These are phyloP conservation scores for Antechinus stuartii DNA, from an alignment of 2,113 vertebrate species.

Conservation along the genomic window DNA sequence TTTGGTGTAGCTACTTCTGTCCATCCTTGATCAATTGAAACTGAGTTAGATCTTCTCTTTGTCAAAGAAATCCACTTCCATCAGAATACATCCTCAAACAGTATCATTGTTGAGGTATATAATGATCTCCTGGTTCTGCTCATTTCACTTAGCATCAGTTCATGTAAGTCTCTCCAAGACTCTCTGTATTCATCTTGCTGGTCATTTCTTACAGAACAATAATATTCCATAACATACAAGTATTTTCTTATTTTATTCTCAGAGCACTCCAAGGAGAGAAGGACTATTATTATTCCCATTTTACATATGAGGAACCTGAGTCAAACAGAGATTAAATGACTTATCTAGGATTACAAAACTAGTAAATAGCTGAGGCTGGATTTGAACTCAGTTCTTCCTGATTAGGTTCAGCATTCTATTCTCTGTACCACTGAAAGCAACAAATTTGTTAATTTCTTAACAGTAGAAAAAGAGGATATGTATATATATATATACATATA, in stretches of 20 bases:
- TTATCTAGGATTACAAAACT: not conserved
- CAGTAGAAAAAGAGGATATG: not conserved
- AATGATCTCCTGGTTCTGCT: no score
- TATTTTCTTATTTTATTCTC: not conserved
- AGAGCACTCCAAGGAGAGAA: not conserved
- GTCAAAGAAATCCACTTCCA: no score
- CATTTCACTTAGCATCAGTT: no score
- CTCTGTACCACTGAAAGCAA: not conserved
- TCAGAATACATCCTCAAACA: no score
- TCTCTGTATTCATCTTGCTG: no score
- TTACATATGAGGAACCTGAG: not conserved
- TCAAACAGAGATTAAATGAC: not conserved
- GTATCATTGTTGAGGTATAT: no score
- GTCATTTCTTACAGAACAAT: no score
- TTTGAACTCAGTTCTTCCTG: not conserved
- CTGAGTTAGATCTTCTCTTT: no score
- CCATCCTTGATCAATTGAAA: no score
- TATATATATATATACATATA: not conserved
- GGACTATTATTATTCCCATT: not conserved
- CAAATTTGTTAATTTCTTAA: not conserved
- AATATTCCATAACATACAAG: not conserved
- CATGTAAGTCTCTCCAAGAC: no score
- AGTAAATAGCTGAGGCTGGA: not conserved
- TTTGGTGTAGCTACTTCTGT: no score
- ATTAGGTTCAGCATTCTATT: not conserved